Conservation (phyloP, 2,113 vertebrate genomes). For the Heterotis niloticus region DNA sequence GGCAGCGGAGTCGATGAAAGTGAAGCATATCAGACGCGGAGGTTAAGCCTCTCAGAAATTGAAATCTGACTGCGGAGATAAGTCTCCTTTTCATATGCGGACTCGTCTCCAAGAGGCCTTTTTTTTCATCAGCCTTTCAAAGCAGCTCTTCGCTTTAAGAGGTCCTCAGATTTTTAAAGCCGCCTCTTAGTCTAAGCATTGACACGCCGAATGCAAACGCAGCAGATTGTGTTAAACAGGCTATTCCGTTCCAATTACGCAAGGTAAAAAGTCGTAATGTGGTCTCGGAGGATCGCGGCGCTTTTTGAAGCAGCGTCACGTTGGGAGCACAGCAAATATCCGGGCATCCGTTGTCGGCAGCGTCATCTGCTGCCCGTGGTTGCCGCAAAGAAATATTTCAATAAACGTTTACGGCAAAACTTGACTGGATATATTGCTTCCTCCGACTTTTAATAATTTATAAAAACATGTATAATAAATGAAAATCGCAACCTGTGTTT, state of each 20-base stretch:
- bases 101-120: not conserved
- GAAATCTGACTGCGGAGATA: conserved; percentile 6
- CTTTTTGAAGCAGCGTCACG: not conserved
- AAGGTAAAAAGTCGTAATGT: not conserved
- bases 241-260: not conserved
- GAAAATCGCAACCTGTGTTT: too few relatives aligned
- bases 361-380: too few relatives aligned
- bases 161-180: not conserved
- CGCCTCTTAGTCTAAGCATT: not conserved
- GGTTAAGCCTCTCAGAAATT: conserved; percentile 18
- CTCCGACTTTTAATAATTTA: too few relatives aligned
- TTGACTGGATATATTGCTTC: too few relatives aligned
- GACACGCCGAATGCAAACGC: not conserved
- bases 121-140: not conserved
- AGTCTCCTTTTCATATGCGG: not conserved
- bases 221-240: not conserved
- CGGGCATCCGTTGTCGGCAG: too few relatives aligned
- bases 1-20: conserved; percentile 12
- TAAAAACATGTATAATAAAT: too few relatives aligned
- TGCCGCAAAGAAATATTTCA: too few relatives aligned
- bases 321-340: too few relatives aligned
- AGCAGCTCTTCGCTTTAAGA: not conserved
- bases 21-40: not conserved
- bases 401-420: too few relatives aligned
- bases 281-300: not conserved